Percentiles rank a stretch among this genome's conserved stretches.
Conservation (phyloP, 2,113 vertebrate species). For the Syngnathus scovelli region DNA sequence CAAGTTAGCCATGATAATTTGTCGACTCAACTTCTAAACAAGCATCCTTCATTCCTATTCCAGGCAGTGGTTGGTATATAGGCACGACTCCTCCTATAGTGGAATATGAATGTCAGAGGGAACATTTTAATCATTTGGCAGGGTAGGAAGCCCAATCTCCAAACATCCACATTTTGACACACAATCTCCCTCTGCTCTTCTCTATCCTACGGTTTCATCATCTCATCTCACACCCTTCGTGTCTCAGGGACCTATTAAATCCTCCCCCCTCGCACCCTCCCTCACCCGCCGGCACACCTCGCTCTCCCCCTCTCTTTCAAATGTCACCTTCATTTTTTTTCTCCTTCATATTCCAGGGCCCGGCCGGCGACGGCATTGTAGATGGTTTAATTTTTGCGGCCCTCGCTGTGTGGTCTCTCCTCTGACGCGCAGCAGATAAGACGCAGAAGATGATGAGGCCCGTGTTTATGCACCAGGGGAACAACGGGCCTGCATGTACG, state of each 20-base stretch:
- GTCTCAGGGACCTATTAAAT: slow-evolving; percentile 69
- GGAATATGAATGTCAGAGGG: slow-evolving; percentile 71
- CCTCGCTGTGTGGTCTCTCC: slow-evolving; percentile 26
- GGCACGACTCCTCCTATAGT: slow-evolving; percentile 59
- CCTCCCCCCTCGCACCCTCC: slow-evolving; percentile 78
- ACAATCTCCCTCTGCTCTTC: slow-evolving; percentile 63
- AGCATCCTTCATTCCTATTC: slow-evolving; percentile 56
- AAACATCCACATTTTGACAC: slow-evolving; percentile 74
- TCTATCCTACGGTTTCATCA: slow-evolving; percentile 67
- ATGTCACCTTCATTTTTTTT: slow-evolving; percentile 73
- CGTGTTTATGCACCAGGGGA: slow-evolving; percentile 21
- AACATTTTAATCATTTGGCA: slow-evolving; percentile 73
- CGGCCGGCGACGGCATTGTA: slow-evolving; percentile 43
- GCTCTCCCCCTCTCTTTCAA: slow-evolving; percentile 44
- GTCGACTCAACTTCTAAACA: slow-evolving; percentile 49
- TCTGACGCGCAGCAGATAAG: slow-evolving; percentile 14
- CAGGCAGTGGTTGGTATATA: slow-evolving; percentile 34
- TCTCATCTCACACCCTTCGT: slow-evolving; percentile 71
- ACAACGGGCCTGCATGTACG: slow-evolving; percentile 20
- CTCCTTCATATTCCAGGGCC: slow-evolving; percentile 59
- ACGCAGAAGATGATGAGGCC: slow-evolving; percentile 17
- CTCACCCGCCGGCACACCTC: slow-evolving; percentile 4
- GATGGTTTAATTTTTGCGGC: slow-evolving; percentile 57
- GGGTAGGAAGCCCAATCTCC: slow-evolving; percentile 71
- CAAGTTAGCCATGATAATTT: slow-evolving; percentile 48